Evolutionary conservation across 2,113 vertebrate species (phyloP).

Genomic region (Ancistrus triradiatus): DNA sequence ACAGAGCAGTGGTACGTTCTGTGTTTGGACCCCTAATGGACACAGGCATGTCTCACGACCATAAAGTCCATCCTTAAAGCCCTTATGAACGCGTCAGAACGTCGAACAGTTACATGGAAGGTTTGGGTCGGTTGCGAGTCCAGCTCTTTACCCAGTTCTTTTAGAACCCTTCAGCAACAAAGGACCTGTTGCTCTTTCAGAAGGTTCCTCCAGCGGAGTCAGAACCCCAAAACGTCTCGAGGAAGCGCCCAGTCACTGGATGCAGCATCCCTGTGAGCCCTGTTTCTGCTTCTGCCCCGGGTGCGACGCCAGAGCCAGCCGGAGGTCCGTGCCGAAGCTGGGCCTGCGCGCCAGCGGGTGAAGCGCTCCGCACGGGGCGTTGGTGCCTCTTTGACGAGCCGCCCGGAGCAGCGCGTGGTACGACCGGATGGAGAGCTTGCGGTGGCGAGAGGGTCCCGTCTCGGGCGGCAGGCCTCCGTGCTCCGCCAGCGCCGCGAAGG

Average conservation of each 20-base stretch:
- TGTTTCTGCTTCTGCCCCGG: conserved; percentile 46
- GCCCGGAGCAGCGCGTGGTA: conserved; percentile 62
- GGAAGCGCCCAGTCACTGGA: conserved; percentile 52
- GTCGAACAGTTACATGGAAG: too few species aligned
- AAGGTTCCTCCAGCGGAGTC: too few species aligned
- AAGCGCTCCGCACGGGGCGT: conserved; percentile 59
- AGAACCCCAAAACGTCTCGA: too few species aligned
- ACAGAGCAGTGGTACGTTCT: too few species aligned
- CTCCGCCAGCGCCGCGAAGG: conserved; percentile 65
- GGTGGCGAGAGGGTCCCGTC: conserved; percentile 68
- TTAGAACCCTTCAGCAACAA: too few species aligned
- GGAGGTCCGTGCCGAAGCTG: conserved; percentile 70
- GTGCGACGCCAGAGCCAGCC: conserved; percentile 59
- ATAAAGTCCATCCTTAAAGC: too few species aligned
- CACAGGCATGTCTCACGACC: too few species aligned
- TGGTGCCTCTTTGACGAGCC: conserved; percentile 17
- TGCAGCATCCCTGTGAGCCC: conserved; percentile 55
- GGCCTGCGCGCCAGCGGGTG: conserved; percentile 64
- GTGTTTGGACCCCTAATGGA: too few species aligned
- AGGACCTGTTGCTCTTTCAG: too few species aligned
- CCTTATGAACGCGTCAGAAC: too few species aligned
- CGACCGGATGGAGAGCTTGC: conserved; percentile 67
- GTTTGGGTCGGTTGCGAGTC: too few species aligned
- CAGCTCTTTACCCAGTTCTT: too few species aligned
- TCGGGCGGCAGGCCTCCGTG: conserved; percentile 66